Conservation (phyloP, 1,140 invertebrate genomes). For the Atta texana region DNA sequence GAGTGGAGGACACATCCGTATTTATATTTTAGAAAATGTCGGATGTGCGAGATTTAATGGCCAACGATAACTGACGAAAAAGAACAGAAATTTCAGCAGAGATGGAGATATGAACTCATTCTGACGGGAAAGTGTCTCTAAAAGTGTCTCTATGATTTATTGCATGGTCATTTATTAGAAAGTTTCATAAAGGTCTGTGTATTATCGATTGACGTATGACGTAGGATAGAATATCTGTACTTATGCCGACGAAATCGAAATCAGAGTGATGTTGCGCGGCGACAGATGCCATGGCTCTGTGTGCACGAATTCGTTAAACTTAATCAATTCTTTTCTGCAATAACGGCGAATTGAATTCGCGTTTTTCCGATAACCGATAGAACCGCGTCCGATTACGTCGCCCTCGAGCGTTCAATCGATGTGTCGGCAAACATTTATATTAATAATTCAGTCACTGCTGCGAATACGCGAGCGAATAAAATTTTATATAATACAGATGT, state of each 20-base stretch:
- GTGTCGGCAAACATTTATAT: conserved; percentile 58
- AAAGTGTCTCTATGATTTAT: conserved; percentile 54
- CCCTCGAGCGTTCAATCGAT: conserved; percentile 26
- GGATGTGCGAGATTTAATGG: conserved; percentile 46
- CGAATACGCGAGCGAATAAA: background rate
- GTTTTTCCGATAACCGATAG: conserved; percentile 71
- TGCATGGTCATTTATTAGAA: conserved; percentile 58
- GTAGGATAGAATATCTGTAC: conserved; percentile 34
- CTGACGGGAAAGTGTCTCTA: conserved; percentile 37
- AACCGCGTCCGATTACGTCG: conserved; percentile 21
- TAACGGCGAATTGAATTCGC: conserved; percentile 65
- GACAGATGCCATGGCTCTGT: conserved; percentile 18
- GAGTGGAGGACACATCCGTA: background rate
- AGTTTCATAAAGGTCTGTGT: conserved; percentile 54
- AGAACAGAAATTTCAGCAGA: conserved; percentile 40
- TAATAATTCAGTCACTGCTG: conserved; percentile 49
- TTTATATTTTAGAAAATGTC: conserved; percentile 25
- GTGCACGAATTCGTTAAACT: conserved; percentile 27
- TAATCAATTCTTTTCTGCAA: conserved; percentile 68
- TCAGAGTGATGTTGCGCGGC: conserved; percentile 16
- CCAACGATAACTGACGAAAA: conserved; percentile 33
- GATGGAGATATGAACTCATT: conserved; percentile 43
- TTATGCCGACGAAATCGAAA: conserved; percentile 34
- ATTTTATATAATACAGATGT: conserved; percentile 47
- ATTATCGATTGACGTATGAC: conserved; percentile 47